Evolutionary conservation across 2,797 vertebrate species (phyloP), one percentile per base, ranked within the genome.

Genomic region (Sebastiscus tertius): DNA sequence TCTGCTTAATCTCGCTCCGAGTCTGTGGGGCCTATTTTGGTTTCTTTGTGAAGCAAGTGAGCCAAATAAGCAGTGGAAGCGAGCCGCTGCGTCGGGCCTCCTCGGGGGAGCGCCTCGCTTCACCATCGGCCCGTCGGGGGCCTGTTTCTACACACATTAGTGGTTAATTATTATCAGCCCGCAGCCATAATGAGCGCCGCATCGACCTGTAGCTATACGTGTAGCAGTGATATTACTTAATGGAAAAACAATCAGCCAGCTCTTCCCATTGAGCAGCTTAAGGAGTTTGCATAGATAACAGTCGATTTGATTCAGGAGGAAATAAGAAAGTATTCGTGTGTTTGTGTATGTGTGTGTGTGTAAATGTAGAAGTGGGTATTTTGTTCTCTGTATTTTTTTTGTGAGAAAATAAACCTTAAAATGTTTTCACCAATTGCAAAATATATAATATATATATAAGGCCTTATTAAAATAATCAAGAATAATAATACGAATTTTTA

Each of bases 141-240:
- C 85, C 88, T 80, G 84, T 71, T 88, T 85, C 88, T 83, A 82
- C 88, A 88, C 89, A 90, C 88, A 93, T 91, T 93, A 90, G 90
- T 39, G 80, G 89, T 94, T 95, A 94, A 96, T 95, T 96, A 94
- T 91, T 90, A 90, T 89, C 90, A 84, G 89, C 85, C 84, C 4
- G 72, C 90, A 66, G 81, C 84, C 74, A 24, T 95, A 95, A 95
- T 91, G 92, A 96, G 93, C 82, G 39, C 85, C 1, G 79, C 87
- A 95, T 96, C 92, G 95, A 96, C 94, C 93, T 93, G 93, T 91
- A 90, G 94, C 88, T 92, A 72, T 89, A 92, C 85, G 89, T 89
- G 89, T 80, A 81, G 83, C 89, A 68, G 82, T 80, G 68, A 90
- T 94, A 95, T 89, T 83, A 90, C 81, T 80, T 89, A 91, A 95